Base-by-base conservation (phyloP, 1,140 invertebrate species). In the Sycophaga agraensis region DNA sequence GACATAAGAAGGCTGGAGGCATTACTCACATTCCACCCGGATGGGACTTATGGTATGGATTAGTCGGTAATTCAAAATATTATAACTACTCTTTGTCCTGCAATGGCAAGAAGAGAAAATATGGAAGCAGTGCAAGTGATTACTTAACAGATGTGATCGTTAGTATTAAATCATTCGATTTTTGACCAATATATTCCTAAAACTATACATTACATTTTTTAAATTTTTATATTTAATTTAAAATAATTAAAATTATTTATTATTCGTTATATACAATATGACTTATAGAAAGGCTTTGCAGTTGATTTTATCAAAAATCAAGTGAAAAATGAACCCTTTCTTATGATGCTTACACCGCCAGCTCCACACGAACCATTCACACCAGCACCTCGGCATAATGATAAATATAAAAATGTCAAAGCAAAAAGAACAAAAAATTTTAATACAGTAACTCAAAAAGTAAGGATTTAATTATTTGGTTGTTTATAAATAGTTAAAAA, bases 81-180 rank as follows among this genome's bases (percentile, higher is more conserved):
- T 96, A 94, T 71, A 88, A 94, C 78, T 96, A 94, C 71, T 87
- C 87, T 0, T 76, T 96, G n/a, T 93, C 91, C 2, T 84, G 93
- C 49, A 93, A 96, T 79, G 90, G 89, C 7, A 84, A 84, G 0
- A 76, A 82, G 28, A 82, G 80, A 43, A 81, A 83, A 45, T 83
- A 87, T 66, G 86, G 86, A 16, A 67, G 82, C n/a, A 55, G 63
- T 9, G 21, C 63, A 9, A 77, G 82, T 26, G 85, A 91, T 61
- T 96, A 96, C 73, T 81, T 96, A 6, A 95, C 93, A 5, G 91
- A 95, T 82, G 84, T 94, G 58, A 87, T 96, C 66, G 90, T 91
- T 82, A 85, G 86, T 85, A 57, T 39, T n/a, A n/a, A n/a, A n/a
- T n/a, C n/a, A n/a, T n/a, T n/a, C n/a, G n/a, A n/a, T 31, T 31